Conservation (phyloP, 2,113 vertebrate genomes). For the Acrocephalus kingi region DNA sequence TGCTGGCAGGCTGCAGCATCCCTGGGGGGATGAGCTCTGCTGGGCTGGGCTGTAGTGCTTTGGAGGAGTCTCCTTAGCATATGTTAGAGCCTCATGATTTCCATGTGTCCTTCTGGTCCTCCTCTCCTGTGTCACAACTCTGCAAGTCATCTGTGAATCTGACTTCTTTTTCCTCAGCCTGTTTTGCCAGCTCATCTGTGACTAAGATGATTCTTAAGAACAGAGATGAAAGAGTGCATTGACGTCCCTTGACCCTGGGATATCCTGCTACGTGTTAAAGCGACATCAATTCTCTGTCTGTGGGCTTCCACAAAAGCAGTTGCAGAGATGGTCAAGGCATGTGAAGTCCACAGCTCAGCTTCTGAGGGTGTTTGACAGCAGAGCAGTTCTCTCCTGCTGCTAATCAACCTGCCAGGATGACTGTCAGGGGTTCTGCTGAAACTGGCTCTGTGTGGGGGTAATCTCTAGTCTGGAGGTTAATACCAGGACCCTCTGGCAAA, state of each 20-base stretch:
- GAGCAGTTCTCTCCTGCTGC: background rate
- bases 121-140: background rate
- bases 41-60: background rate
- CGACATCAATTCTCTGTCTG: background rate
- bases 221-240: background rate
- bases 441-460: too few species aligned
- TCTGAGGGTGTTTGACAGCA: background rate
- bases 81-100: background rate
- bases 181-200: background rate
- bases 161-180: background rate
- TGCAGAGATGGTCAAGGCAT: background rate
- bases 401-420: background rate
- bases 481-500: background rate
- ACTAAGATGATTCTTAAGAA: background rate
- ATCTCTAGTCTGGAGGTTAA: background rate
- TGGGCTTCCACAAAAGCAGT: background rate
- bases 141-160: background rate
- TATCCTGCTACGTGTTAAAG: background rate
- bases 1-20: background rate
- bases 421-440: background rate
- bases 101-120: background rate
- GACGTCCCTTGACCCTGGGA: background rate
- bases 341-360: background rate
- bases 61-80: fast-evolving
- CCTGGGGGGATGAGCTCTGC: fast-evolving